phyloP scores from a whole-genome alignment of 2,113 vertebrate species.

The Octodon degus region DNA sequence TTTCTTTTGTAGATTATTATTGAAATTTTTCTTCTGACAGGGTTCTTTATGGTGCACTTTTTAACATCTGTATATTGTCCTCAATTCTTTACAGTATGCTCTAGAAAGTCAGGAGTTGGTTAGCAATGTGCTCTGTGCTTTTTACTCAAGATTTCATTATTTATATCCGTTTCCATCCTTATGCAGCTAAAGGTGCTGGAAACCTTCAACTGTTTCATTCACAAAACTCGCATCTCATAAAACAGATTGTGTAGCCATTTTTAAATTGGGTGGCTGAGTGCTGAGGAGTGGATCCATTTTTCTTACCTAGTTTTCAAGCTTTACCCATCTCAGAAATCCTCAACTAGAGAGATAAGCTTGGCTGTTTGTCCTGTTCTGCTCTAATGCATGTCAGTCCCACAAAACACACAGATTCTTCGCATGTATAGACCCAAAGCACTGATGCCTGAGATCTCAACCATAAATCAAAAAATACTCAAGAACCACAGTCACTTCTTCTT shows the following conservation, averaged over 20 bases:
- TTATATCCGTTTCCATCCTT: background rate
- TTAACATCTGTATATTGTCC: background rate
- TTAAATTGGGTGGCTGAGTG: background rate
- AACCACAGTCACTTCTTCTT: slow-evolving; percentile 8
- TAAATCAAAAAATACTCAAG: slow-evolving; percentile 24
- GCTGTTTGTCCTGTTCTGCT: background rate
- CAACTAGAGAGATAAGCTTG: background rate
- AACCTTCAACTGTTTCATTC: slow-evolving; percentile 30
- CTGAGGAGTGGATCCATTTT: background rate
- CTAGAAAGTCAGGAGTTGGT: background rate
- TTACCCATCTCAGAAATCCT: background rate
- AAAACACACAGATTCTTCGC: background rate
- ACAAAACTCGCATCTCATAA: background rate
- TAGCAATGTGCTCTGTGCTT: background rate
- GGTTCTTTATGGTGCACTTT: background rate
- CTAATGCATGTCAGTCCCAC: background rate
- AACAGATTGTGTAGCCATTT: background rate
- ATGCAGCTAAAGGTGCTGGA: background rate
- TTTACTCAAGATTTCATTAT: background rate
- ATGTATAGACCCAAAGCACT: background rate
- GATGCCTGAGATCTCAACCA: background rate
- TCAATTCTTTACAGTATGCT: background rate
- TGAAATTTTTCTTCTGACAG: background rate
- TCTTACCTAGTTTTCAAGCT: background rate
- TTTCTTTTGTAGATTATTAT: background rate